phyloP scores from a whole-genome alignment of 2,797 vertebrate genomes.

The Sebastolobus alascanus region DNA sequence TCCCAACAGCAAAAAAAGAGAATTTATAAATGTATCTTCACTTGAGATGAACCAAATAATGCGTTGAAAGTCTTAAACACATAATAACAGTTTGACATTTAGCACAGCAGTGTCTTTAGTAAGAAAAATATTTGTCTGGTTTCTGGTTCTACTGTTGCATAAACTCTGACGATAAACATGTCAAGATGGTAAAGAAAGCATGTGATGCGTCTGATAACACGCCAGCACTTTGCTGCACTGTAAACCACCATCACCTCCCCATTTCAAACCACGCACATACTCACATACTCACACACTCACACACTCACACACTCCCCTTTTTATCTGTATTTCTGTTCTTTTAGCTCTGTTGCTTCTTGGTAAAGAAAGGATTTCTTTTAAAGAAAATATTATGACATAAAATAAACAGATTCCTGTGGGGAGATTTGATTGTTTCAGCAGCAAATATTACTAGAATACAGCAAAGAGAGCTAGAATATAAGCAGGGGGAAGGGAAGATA shows the following conservation, averaged over 20 bases:
- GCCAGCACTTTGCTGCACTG: conserved; percentile 31
- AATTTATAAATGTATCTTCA: neutral
- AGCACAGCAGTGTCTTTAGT: neutral
- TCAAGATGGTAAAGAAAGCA: conserved; percentile 39
- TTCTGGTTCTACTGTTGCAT: conserved; percentile 31
- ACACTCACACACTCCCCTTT: conserved; percentile 23
- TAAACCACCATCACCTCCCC: conserved; percentile 23
- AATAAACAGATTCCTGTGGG: conserved; percentile 15
- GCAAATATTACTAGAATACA: neutral
- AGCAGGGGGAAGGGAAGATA: neutral
- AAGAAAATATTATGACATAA: conserved; percentile 29
- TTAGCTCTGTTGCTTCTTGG: neutral
- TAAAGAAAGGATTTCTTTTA: conserved; percentile 34
- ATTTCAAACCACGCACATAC: conserved; percentile 32
- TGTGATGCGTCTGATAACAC: conserved; percentile 38
- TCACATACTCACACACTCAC: conserved; percentile 14
- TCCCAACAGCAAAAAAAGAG: neutral
- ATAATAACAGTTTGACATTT: neutral
- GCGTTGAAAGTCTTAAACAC: neutral
- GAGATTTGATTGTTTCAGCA: conserved; percentile 14
- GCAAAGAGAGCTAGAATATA: neutral
- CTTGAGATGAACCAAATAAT: neutral
- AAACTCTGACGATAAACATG: conserved; percentile 56
- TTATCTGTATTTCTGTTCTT: conserved; percentile 1
- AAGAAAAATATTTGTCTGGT: conserved; percentile 29